Evolutionary conservation across 2,888 invertebrate genomes (phyloP), one percentile per base, ranked within the genome.

Genomic region (Latrodectus elegans): DNA sequence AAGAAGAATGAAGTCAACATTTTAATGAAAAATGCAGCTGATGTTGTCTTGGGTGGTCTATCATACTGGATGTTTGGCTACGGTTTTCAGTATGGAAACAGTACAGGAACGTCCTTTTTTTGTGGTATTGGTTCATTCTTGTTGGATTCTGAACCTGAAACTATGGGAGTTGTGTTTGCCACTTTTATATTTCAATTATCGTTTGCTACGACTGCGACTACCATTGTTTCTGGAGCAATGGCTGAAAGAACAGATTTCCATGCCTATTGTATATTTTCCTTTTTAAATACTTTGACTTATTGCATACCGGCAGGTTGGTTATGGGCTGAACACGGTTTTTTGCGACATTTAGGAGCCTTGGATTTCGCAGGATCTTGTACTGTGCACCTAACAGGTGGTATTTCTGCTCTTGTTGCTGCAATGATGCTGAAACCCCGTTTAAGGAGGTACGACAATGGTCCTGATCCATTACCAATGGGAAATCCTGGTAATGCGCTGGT

Each of bases 331-430:
- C 90, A 89, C 55, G 97, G 97, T 0, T 97, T 97, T 92, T 93
- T 97, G 10, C 95, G 95, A 90, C 94, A 94, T 86, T 91, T 97
- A 91, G 97, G 97, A 0, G 96, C 95, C 2, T 96, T 98, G 0
- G 98, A 98, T 92, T 97, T 98, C 80, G 98, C 97, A 0, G 97
- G 98, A 8, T 96, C 96, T 10, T 97, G 91, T 8, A 95, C 97
- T 4, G 97, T 98, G 0, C 97, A 98, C 93, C 93, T 97, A 72
- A 95, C 79, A 11, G 92, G 92, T 15, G 94, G 94, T 51, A 91
- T 92, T 73, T 94, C 95, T 90, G 97, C 97, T 0, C 95, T 97
- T 90, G 97, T 97, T 0, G 97, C 97, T 55, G 96, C 97, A 0
- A 93, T 96, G 52, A 90, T 92, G 89, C 85, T 92, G 10, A 91